Conservation (phyloP, 2,113 vertebrate species). For the Eulemur rufifrons region DNA sequence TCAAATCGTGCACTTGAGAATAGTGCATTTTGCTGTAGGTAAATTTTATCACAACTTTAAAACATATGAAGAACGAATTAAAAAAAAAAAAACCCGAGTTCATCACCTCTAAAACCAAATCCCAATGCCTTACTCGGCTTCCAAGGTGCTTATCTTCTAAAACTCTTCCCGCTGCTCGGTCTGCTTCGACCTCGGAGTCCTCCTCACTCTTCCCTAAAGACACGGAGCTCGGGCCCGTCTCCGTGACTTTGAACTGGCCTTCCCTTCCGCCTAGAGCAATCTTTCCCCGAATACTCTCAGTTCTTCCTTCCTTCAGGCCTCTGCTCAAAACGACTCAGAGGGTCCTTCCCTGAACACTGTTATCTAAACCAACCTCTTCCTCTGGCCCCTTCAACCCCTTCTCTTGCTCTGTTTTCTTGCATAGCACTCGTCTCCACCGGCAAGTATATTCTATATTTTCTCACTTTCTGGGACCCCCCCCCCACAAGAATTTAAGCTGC, state of each 20-base stretch:
- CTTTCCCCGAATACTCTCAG: not conserved
- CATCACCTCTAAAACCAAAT: not conserved
- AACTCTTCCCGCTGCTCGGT: not conserved
- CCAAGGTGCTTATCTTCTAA: rapidly evolving
- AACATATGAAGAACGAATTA: not conserved
- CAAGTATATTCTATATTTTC: not conserved
- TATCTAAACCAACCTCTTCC: not conserved
- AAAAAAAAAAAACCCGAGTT: not conserved
- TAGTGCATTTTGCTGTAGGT: not conserved
- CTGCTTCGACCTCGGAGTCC: not conserved
- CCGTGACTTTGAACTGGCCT: not conserved
- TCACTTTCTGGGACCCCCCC: not conserved
- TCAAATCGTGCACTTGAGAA: not conserved
- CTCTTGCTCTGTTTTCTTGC: not conserved
- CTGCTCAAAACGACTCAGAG: not conserved
- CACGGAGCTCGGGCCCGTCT: not conserved
- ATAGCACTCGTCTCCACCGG: not conserved
- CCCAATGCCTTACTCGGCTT: not conserved
- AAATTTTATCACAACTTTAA: not conserved
- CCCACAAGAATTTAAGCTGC: not conserved
- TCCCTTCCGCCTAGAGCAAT: not conserved
- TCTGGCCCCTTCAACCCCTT: not conserved
- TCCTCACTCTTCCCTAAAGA: not conserved
- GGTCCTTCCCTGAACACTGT: not conserved
- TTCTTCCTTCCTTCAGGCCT: not conserved